phyloP scores from a whole-genome alignment of 2,888 invertebrate genomes.

The Rhyacophila evoluta region DNA sequence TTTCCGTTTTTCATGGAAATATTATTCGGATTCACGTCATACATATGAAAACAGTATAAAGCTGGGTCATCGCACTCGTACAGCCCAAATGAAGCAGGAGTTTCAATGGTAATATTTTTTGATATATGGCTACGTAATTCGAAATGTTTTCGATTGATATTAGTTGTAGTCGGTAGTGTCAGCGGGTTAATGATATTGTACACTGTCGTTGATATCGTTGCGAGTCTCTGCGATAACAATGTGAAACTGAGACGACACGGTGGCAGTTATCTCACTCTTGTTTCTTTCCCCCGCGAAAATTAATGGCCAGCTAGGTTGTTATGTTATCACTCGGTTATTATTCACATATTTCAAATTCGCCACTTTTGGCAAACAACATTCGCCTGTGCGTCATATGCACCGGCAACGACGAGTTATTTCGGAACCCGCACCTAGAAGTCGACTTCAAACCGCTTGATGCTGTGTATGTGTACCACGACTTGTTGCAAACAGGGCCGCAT shows the following conservation, averaged over 20 bases:
- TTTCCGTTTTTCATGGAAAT: neutral
- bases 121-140: neutral
- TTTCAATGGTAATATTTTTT: neutral
- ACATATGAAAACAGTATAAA: neutral
- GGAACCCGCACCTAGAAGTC: conserved; percentile 25
- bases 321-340: neutral
- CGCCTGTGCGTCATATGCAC: conserved; percentile 16
- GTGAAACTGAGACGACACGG: neutral
- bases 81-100: too few relatives aligned
- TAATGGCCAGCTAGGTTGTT: neutral
- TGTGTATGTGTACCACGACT: conserved; percentile 28
- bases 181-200: neutral
- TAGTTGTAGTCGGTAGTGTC: neutral
- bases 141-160: neutral
- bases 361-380: conserved; percentile 14
- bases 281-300: conserved; percentile 16
- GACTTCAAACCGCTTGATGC: conserved; percentile 18
- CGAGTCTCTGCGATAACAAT: neutral
- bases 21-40: neutral
- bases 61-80: neutral
- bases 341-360: conserved; percentile 16
- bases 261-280: neutral
- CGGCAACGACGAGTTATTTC: conserved; percentile 40
- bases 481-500: neutral
- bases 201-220: neutral